phyloP scores from a whole-genome alignment of 2,797 vertebrate species.

The Notamacropus eugenii region DNA sequence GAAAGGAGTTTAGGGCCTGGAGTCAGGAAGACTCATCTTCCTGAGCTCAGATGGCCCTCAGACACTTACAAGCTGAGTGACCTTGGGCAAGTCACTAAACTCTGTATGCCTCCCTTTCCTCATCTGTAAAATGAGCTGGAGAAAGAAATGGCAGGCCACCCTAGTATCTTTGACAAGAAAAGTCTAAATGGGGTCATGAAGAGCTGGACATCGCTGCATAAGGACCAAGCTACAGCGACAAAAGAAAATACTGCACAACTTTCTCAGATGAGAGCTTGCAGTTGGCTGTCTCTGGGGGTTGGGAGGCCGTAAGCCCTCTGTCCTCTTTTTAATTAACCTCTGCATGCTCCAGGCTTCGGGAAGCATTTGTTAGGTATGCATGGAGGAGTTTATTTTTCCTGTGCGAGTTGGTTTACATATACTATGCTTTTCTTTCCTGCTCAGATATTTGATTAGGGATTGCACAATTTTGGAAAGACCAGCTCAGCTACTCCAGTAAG shows the following conservation, averaged over 20 bases:
- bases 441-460: not conserved
- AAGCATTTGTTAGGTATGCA: not conserved
- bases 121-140: not conserved
- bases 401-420: not conserved
- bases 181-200: not conserved
- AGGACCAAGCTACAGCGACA: too few relatives aligned
- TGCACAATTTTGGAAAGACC: not conserved
- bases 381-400: not conserved
- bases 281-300: not conserved
- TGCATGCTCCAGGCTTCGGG: not conserved
- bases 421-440: not conserved
- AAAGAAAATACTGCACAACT: not conserved
- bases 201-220: not conserved
- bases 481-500: not conserved
- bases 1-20: too few relatives aligned
- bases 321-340: not conserved
- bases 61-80: not conserved
- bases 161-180: not conserved
- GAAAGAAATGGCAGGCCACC: not conserved
- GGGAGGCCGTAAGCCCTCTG: not conserved
- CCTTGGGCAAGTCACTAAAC: not conserved
- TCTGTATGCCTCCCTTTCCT: not conserved
- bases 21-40: not conserved
- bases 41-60: not conserved
- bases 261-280: not conserved